These are phyloP conservation scores for Heteractis magnifica DNA, from an alignment of 92 coral and sea anemone species.

Conservation along the genomic window DNA sequence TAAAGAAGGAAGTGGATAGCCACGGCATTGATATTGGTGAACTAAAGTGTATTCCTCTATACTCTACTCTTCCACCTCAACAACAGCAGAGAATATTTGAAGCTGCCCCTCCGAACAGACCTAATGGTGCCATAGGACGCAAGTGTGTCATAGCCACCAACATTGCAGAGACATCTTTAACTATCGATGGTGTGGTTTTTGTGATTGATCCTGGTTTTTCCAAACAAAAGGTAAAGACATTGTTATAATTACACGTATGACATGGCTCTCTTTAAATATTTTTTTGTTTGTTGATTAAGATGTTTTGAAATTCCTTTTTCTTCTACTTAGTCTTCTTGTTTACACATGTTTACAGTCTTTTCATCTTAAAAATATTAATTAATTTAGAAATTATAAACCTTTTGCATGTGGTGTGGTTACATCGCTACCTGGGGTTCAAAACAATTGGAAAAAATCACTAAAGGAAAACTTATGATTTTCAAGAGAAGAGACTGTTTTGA, in stretches of 20 bases:
- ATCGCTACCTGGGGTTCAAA: too few relatives aligned
- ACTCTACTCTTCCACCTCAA: conserved; percentile 88
- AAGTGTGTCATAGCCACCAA: conserved; percentile 96
- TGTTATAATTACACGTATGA: neutral
- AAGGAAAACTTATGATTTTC: too few relatives aligned
- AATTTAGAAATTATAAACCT: too few relatives aligned
- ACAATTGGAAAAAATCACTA: too few relatives aligned
- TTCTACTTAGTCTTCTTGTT: too few relatives aligned
- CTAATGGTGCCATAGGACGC: conserved; percentile 96
- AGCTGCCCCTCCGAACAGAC: conserved; percentile 83
- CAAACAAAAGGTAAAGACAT: conserved; percentile 82
- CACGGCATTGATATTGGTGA: conserved; percentile 95
- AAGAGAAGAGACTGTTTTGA: too few relatives aligned
- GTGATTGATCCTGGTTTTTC: conserved; percentile 99
- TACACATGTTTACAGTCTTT: too few relatives aligned
- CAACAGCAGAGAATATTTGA: conserved; percentile 98
- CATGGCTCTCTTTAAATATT: too few relatives aligned
- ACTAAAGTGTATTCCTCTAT: conserved; percentile 86
- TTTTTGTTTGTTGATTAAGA: too few relatives aligned
- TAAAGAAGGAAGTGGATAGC: conserved; percentile 86
- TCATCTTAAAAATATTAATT: too few relatives aligned
- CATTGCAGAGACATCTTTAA: conserved; percentile 96
- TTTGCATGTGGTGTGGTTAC: too few relatives aligned
- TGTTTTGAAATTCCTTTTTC: too few relatives aligned
- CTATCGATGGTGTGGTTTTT: conserved; percentile 99